Evolutionary conservation across 2,797 vertebrate genomes (phyloP).

Genomic region (Diplodus sargus): DNA sequence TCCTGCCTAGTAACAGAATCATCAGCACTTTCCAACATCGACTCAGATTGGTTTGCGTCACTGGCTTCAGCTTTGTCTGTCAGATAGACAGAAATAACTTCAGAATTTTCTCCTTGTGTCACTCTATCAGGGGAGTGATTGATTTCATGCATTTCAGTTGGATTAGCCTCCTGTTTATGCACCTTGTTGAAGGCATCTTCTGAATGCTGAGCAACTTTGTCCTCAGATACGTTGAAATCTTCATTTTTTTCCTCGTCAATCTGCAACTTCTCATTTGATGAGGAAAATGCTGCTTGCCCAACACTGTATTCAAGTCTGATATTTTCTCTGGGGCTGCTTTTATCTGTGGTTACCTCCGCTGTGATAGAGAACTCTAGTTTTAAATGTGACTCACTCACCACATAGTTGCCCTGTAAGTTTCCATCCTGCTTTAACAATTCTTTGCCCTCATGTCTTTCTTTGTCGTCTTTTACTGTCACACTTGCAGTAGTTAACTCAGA

Average conservation of each 20-base stretch:
- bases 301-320: background rate
- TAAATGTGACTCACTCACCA: constrained; percentile 33
- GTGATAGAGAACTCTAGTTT: constrained; percentile 26
- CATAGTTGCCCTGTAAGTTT: constrained; percentile 21
- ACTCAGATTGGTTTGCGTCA: background rate
- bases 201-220: background rate
- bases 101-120: constrained; percentile 8
- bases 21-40: background rate
- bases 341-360: constrained; percentile 3
- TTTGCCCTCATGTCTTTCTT: background rate
- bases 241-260: constrained; percentile 39
- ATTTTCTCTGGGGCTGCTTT: background rate
- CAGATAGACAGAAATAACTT: constrained; percentile 7
- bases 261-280: constrained; percentile 22
- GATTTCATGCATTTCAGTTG: background rate
- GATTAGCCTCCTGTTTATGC: no score
- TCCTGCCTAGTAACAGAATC: background rate
- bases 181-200: no score
- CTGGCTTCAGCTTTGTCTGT: constrained; percentile 9
- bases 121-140: background rate
- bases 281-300: constrained; percentile 26
- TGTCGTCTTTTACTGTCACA: constrained; percentile 13
- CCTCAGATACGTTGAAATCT: background rate
- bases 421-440: constrained; percentile 27
- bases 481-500: background rate